Evolutionary conservation across 1,140 invertebrate species (phyloP).

Genomic region (Carposina sasakii): DNA sequence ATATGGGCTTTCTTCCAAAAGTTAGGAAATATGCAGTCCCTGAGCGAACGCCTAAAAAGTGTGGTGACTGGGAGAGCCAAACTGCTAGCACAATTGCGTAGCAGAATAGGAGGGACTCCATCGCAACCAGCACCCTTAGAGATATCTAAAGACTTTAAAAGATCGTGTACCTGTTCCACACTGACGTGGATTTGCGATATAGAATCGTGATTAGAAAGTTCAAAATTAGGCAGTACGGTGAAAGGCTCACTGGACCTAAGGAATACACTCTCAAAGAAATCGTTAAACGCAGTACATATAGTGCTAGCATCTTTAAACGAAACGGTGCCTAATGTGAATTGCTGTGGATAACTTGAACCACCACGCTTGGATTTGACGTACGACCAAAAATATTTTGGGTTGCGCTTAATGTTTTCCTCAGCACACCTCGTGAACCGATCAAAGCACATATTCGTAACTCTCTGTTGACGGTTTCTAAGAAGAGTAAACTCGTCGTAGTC

Average conservation of each 20-base stretch:
- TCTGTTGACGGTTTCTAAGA: background rate
- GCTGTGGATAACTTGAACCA: background rate
- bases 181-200: background rate
- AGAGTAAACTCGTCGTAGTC: constrained; percentile 1
- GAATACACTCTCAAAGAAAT: background rate
- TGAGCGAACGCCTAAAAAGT: constrained; percentile 1
- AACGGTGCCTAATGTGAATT: background rate
- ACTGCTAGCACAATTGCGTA: background rate
- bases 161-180: background rate
- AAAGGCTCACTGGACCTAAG: background rate
- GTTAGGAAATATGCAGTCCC: background rate
- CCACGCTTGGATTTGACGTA: background rate
- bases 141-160: background rate
- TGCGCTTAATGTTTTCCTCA: background rate
- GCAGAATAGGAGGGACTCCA: background rate
- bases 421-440: background rate
- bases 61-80: background rate
- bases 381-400: background rate
- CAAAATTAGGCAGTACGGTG: background rate
- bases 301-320: background rate
- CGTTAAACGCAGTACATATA: background rate
- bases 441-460: background rate
- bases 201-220: background rate
- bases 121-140: background rate
- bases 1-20: constrained; percentile 1